Conservation (phyloP, 2,113 vertebrate genomes). For the Canis aureus region DNA sequence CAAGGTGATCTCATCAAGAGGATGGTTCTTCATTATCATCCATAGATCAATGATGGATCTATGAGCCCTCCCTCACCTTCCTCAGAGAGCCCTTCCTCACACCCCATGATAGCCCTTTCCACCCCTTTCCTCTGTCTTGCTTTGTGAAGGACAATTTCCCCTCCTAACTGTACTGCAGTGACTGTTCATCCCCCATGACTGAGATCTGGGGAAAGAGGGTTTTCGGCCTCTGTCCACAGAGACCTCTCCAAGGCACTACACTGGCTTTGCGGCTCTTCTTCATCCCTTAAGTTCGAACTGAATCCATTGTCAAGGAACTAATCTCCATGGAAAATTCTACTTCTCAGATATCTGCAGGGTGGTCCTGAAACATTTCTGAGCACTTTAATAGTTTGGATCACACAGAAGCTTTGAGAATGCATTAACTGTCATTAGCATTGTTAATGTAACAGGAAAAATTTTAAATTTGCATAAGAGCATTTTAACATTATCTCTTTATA, state of each 20-base stretch:
- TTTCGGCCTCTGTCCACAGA: background rate
- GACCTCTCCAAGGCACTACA: fast-evolving
- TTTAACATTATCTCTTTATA: conserved; percentile 31
- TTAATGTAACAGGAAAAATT: conserved; percentile 41
- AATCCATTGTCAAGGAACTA: background rate
- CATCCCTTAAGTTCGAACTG: background rate
- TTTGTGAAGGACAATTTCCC: background rate
- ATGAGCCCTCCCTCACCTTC: too few species aligned
- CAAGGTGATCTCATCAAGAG: background rate
- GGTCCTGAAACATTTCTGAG: conserved; percentile 1
- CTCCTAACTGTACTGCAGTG: background rate
- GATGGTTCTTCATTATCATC: too few species aligned
- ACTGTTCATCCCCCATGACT: fast-evolving
- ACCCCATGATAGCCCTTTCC: background rate
- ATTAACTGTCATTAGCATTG: conserved; percentile 65
- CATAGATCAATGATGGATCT: too few species aligned
- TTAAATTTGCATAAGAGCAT: conserved; percentile 58
- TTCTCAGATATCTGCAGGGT: background rate
- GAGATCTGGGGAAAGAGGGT: background rate
- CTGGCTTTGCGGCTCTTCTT: background rate
- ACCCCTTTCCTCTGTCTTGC: background rate
- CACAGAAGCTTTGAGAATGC: background rate
- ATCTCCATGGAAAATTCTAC: background rate
- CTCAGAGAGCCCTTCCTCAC: background rate
- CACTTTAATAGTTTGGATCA: background rate